Conservation (phyloP, 2,797 vertebrate genomes). For the Esox masquinongy region DNA sequence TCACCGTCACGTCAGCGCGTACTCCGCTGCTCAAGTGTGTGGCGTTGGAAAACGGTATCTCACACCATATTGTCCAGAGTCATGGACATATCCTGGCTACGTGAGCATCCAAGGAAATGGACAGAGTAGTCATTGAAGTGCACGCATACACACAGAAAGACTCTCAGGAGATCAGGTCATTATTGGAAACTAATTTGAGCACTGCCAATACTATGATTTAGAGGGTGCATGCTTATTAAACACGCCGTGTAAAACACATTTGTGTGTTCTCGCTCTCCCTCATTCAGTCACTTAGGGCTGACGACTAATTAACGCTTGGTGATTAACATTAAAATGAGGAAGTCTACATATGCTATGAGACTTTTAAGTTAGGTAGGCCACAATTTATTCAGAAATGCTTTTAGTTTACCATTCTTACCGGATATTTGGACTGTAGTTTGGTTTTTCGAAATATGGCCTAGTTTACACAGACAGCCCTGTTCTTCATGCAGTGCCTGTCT, state of each 20-base stretch:
- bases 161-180: constrained; percentile 52
- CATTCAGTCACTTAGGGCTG: constrained; percentile 28
- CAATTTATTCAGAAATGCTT: neutral
- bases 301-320: constrained; percentile 47
- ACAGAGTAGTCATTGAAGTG: neutral
- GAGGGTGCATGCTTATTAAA: constrained; percentile 59
- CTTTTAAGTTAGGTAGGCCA: neutral
- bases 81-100: neutral
- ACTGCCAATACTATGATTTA: constrained; percentile 48
- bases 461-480: too few species aligned
- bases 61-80: neutral
- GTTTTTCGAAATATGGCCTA: too few species aligned
- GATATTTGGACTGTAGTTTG: too few species aligned
- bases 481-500: too few species aligned
- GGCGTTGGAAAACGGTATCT: neutral
- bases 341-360: neutral
- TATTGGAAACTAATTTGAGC: constrained; percentile 68
- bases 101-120: neutral
- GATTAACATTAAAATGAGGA: constrained; percentile 9
- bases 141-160: constrained; percentile 15
- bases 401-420: neutral
- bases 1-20: neutral
- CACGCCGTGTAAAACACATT: constrained; percentile 49
- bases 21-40: neutral
- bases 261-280: constrained; percentile 40